These are phyloP conservation scores for Blennius ocellaris DNA, from an alignment of 2,113 vertebrate species.

Conservation along the genomic window DNA sequence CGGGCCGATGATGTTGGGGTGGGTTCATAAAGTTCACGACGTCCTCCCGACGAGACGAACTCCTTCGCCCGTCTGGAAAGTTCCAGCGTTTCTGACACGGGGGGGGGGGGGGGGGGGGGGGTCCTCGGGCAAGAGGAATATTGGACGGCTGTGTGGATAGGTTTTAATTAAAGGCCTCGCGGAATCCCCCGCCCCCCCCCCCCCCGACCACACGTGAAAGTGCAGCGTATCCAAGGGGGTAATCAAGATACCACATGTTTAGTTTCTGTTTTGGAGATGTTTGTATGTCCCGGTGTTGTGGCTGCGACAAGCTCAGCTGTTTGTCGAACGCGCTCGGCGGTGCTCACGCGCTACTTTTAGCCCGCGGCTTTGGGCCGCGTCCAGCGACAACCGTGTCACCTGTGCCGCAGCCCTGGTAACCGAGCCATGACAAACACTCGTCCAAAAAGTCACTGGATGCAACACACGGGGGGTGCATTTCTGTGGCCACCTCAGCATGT, in stretches of 20 bases:
- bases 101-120: too few species aligned
- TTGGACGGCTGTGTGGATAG: conserved; percentile 13
- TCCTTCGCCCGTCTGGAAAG: conserved; percentile 14
- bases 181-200: too few species aligned
- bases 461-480: conserved; percentile 35
- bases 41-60: conserved; percentile 5
- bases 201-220: conserved; percentile 22
- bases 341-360: conserved; percentile 75
- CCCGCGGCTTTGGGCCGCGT: conserved; percentile 61
- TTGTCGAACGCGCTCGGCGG: conserved; percentile 60
- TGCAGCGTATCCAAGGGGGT: conserved; percentile 23
- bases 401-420: conserved; percentile 67
- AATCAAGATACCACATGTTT: conserved; percentile 49
- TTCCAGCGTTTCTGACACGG: conserved; percentile 4
- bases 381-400: conserved; percentile 74
- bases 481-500: conserved; percentile 32
- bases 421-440: conserved; percentile 55
- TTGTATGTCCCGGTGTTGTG: conserved; percentile 62
- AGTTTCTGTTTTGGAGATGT: conserved; percentile 73
- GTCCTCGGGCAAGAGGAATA: background rate
- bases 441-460: conserved; percentile 52
- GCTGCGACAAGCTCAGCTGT: conserved; percentile 74
- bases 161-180: conserved; percentile 31
- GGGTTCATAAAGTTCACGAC: background rate
- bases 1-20: background rate